Conservation (phyloP, 2,113 vertebrate species). For the Ammospiza caudacuta region DNA sequence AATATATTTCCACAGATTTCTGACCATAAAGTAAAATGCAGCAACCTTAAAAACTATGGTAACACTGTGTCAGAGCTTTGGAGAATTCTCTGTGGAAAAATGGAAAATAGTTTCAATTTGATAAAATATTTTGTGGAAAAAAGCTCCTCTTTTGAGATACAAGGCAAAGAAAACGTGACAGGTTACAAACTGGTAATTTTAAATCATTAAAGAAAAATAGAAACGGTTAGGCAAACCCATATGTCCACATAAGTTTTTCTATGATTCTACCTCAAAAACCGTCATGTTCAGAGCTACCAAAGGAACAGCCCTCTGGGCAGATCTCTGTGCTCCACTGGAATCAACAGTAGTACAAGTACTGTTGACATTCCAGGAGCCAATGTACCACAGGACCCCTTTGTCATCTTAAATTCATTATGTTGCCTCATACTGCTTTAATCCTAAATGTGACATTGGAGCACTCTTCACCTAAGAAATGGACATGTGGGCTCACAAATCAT, state of each 20-base stretch:
- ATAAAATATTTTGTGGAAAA: background rate
- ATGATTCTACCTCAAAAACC: background rate
- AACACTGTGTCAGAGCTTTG: background rate
- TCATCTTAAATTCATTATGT: background rate
- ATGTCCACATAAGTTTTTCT: background rate
- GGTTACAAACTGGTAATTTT: background rate
- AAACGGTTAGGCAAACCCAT: background rate
- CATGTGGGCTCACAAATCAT: rapidly evolving
- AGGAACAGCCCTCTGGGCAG: background rate
- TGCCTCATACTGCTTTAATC: background rate
- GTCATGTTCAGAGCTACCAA: background rate
- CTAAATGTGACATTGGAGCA: background rate
- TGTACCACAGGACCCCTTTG: background rate
- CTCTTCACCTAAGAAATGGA: background rate
- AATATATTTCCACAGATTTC: background rate
- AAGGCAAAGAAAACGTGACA: rapidly evolving
- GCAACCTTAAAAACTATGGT: background rate
- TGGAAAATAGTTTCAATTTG: background rate
- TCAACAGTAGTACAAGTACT: background rate
- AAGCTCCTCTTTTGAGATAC: background rate
- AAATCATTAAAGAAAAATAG: background rate
- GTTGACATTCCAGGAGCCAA: rapidly evolving
- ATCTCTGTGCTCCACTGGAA: background rate
- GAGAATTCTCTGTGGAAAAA: background rate
- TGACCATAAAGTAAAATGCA: background rate